These are phyloP conservation scores for Chaetodon auriga DNA, from an alignment of 2,113 vertebrate genomes.

Conservation along the genomic window DNA sequence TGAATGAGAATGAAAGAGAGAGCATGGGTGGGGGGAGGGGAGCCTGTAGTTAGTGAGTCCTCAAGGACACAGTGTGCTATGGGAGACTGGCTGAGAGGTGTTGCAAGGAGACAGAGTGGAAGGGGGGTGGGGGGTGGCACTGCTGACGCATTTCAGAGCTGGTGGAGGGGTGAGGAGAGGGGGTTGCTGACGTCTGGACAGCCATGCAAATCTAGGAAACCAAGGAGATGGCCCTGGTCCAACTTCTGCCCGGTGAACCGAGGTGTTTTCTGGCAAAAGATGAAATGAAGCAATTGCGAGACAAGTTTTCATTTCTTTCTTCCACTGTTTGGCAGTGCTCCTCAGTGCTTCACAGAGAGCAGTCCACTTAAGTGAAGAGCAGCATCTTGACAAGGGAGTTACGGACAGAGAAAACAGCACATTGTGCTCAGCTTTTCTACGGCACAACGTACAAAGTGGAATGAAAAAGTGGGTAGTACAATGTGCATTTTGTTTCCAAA, in stretches of 20 bases:
- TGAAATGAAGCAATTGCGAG: conserved; percentile 45
- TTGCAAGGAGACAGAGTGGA: conserved; percentile 63
- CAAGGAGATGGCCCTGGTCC: conserved; percentile 76
- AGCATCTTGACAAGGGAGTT: conserved; percentile 43
- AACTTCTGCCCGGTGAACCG: conserved; percentile 64
- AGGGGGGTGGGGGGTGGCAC: conserved; percentile 20
- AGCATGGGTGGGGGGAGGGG: conserved; percentile 30
- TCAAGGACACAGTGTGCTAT: conserved; percentile 81
- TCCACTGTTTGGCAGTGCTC: conserved; percentile 32
- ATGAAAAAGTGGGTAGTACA: neutral
- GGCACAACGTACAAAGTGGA: conserved; percentile 27
- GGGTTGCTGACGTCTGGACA: conserved; percentile 80
- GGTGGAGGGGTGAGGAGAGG: conserved; percentile 46
- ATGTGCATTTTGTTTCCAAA: conserved; percentile 8
- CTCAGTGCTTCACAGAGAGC: conserved; percentile 32
- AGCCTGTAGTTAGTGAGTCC: conserved; percentile 62
- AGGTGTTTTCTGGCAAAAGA: conserved; percentile 66
- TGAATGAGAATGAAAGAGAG: conserved; percentile 46
- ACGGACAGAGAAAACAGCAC: conserved; percentile 42
- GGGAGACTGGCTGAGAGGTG: conserved; percentile 73
- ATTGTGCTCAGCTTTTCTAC: neutral
- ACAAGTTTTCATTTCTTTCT: conserved; percentile 63
- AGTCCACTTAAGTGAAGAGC: conserved; percentile 48
- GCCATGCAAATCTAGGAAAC: conserved; percentile 79
- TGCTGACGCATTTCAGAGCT: conserved; percentile 81